phyloP scores from a whole-genome alignment of 2,113 vertebrate species.

The Chunga burmeisteri region DNA sequence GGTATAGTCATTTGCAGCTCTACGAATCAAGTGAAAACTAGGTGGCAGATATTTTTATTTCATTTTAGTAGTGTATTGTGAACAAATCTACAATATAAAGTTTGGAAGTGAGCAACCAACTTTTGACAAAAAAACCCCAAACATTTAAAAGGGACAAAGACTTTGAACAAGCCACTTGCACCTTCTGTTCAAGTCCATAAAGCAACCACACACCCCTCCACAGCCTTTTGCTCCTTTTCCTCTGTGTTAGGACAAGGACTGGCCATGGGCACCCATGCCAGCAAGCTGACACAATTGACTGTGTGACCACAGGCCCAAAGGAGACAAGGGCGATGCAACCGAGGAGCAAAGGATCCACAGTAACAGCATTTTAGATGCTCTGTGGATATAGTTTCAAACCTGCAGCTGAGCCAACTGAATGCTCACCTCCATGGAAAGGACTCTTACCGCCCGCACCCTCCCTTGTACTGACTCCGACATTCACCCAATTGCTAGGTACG shows the following conservation, averaged over 20 bases:
- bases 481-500: rapidly evolving
- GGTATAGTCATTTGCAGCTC: not conserved
- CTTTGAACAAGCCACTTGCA: not conserved
- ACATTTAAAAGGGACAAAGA: not conserved
- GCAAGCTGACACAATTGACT: not conserved
- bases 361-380: not conserved
- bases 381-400: not conserved
- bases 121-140: not conserved
- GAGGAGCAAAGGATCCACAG: not conserved
- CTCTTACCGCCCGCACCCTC: not conserved
- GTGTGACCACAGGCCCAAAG: not conserved
- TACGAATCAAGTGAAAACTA: not conserved
- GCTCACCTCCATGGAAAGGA: not conserved
- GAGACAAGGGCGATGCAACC: rapidly evolving
- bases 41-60: not conserved
- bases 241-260: not conserved
- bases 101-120: not conserved
- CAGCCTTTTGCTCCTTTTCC: not conserved
- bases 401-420: not conserved
- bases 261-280: too few relatives aligned
- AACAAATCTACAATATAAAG: not conserved
- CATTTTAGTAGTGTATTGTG: not conserved
- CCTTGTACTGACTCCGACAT: not conserved
- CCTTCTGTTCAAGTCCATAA: not conserved
- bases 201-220: not conserved